Conservation (phyloP, 2,888 invertebrate species). For the Orthosia gracilis region DNA sequence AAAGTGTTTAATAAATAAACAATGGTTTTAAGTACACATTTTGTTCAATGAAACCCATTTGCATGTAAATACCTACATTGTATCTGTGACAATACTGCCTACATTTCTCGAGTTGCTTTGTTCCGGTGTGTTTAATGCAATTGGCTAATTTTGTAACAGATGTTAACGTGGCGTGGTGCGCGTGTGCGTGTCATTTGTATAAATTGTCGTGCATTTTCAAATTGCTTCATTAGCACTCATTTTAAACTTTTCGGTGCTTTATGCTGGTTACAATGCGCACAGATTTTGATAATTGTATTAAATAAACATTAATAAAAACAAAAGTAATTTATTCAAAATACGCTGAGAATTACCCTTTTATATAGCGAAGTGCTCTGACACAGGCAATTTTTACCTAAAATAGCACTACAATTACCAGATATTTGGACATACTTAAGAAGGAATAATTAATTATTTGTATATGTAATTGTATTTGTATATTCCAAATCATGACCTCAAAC, state of each 20-base stretch:
- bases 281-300: background rate
- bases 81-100: background rate
- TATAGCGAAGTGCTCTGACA: too few relatives aligned
- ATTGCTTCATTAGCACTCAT: background rate
- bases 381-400: too few relatives aligned
- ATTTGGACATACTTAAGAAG: too few relatives aligned
- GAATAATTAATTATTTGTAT: too few relatives aligned
- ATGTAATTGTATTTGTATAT: too few relatives aligned
- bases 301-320: too few relatives aligned
- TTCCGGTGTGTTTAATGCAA: slow-evolving; percentile 11
- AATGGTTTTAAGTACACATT: too few relatives aligned
- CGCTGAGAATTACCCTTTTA: too few relatives aligned
- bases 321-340: too few relatives aligned
- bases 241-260: background rate
- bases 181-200: background rate
- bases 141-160: slow-evolving; percentile 27
- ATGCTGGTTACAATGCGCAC: background rate
- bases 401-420: too few relatives aligned
- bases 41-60: background rate
- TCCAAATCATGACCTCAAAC: too few relatives aligned
- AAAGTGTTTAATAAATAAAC: too few relatives aligned
- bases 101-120: slow-evolving; percentile 9
- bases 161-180: background rate
- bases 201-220: slow-evolving; percentile 10
- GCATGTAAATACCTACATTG: background rate